A percentile compares a stretch with the other conserved stretches of the same genome.
These are phyloP conservation scores for Nowickia ferox DNA, from an alignment of 2,888 invertebrate species.

Conservation along the genomic window DNA sequence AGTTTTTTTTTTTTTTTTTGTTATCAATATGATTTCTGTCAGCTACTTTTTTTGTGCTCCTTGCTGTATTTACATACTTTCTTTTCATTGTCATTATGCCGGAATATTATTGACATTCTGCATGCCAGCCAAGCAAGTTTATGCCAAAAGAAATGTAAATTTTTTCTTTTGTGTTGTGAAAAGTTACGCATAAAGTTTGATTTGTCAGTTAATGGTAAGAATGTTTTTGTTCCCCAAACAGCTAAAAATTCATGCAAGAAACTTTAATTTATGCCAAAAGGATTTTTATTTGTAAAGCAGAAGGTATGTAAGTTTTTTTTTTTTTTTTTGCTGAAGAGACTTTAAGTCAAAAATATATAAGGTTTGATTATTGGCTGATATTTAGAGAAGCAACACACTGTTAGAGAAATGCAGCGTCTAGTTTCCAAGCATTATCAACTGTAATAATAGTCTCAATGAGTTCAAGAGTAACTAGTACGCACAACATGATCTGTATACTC, in stretches of 20 bases:
- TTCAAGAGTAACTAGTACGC: no score
- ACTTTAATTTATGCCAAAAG: constrained; percentile 7
- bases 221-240: background rate
- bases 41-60: constrained; percentile 21
- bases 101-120: constrained; percentile 61
- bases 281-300: no score
- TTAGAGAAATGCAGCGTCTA: no score
- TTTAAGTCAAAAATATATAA: background rate
- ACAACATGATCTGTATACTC: no score
- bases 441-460: no score
- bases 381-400: no score
- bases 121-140: constrained; percentile 7
- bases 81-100: constrained; percentile 50
- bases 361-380: no score
- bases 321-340: background rate
- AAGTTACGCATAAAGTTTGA: constrained; percentile 46
- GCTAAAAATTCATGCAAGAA: constrained; percentile 8
- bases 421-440: no score
- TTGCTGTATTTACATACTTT: constrained; percentile 55
- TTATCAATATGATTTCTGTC: constrained; percentile 59
- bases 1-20: constrained; percentile 53
- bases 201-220: constrained; percentile 39
- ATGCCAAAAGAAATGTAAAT: constrained; percentile 43
- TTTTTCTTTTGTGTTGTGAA: constrained; percentile 22
- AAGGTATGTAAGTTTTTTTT: no score